Percentiles rank a stretch among this genome's conserved stretches.
Evolutionary conservation across 2,797 vertebrate species (phyloP).

Genomic region (Eulemur mongoz): DNA sequence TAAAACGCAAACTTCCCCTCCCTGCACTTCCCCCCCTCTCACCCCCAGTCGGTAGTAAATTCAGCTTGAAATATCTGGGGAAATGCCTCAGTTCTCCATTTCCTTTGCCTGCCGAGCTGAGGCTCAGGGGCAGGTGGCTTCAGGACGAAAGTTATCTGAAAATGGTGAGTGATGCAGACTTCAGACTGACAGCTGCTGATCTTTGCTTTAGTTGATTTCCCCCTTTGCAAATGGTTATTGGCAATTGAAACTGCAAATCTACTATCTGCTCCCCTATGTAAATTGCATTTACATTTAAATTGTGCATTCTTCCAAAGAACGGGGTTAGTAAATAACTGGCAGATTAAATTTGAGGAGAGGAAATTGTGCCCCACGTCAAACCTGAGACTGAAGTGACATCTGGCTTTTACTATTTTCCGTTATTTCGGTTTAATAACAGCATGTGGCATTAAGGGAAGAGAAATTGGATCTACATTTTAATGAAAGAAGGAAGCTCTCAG

Average conservation of each 20-base stretch:
- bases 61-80: neutral
- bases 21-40: too few species aligned
- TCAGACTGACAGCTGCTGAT: conserved; percentile 71
- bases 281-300: conserved; percentile 83
- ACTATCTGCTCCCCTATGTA: conserved; percentile 70
- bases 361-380: conserved; percentile 75
- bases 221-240: conserved; percentile 74
- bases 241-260: conserved; percentile 74
- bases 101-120: neutral
- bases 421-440: conserved; percentile 78
- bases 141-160: neutral
- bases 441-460: conserved; percentile 75
- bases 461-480: conserved; percentile 80
- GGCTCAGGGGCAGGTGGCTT: conserved; percentile 51
- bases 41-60: neutral
- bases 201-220: conserved; percentile 66
- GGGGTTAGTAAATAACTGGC: conserved; percentile 73
- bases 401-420: conserved; percentile 79
- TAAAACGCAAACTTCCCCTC: neutral
- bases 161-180: neutral
- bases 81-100: neutral
- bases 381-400: conserved; percentile 78
- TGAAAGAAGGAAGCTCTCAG: conserved; percentile 77
- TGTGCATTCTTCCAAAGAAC: conserved; percentile 78
- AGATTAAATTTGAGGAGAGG: conserved; percentile 76